Evolutionary conservation across 1,140 invertebrate genomes (phyloP).

Genomic region (Pinna nobilis): DNA sequence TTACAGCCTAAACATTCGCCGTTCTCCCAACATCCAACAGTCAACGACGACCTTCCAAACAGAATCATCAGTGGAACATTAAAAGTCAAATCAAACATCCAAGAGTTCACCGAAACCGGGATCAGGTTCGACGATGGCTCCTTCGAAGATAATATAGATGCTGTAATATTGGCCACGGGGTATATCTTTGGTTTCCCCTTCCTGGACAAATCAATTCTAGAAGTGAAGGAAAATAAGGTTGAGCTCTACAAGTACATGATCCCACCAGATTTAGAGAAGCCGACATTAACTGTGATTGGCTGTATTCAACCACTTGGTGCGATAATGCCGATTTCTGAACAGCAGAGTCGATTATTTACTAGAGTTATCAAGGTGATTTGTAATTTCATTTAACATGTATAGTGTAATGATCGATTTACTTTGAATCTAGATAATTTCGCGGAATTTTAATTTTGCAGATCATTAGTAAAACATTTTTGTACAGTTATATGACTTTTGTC

Average conservation of each 20-base stretch:
- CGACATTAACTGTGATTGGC: slow-evolving; percentile 76
- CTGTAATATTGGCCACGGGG: slow-evolving; percentile 64
- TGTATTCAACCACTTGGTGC: slow-evolving; percentile 77
- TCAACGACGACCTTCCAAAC: slow-evolving; percentile 78
- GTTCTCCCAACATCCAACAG: slow-evolving; percentile 74
- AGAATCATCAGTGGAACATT: slow-evolving; percentile 75
- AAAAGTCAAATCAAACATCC: slow-evolving; percentile 71
- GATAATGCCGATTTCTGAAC: slow-evolving; percentile 74
- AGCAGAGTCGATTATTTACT: slow-evolving; percentile 56
- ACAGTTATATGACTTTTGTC: background rate
- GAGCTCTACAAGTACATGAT: slow-evolving; percentile 76
- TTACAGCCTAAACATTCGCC: slow-evolving; percentile 75
- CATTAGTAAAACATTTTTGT: background rate
- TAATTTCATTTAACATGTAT: too few relatives aligned
- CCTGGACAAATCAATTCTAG: slow-evolving; percentile 57
- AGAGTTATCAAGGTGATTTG: slow-evolving; percentile 60
- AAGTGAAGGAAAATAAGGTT: slow-evolving; percentile 66
- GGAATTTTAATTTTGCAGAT: background rate
- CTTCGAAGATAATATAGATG: slow-evolving; percentile 61
- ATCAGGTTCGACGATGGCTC: slow-evolving; percentile 73
- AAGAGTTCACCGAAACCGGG: slow-evolving; percentile 67
- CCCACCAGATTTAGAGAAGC: slow-evolving; percentile 68
- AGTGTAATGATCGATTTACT: too few relatives aligned
- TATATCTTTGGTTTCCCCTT: slow-evolving; percentile 68
- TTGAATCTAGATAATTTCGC: too few relatives aligned